These are phyloP conservation scores for Aleiodes testaceus DNA, from an alignment of 2,888 invertebrate species.

Conservation along the genomic window DNA sequence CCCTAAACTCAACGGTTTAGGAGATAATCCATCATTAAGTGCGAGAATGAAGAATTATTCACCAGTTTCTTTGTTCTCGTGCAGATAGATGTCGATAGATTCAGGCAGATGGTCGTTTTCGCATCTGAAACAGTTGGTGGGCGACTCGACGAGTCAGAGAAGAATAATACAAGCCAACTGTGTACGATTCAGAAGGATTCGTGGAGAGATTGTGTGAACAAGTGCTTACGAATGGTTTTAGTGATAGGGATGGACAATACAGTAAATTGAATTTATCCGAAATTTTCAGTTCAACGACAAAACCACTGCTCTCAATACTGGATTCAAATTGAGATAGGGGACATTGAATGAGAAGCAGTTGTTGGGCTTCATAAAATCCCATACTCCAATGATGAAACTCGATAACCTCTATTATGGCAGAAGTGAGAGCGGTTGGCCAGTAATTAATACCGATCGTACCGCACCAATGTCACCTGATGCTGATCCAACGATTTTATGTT, in stretches of 20 bases:
- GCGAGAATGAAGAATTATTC: no score
- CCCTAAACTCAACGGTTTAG: no score
- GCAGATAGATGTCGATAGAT: constrained; percentile 6
- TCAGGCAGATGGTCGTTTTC: background rate
- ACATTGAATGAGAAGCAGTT: constrained; percentile 10
- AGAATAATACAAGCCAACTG: constrained; percentile 20
- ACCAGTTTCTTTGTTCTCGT: background rate
- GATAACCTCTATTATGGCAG: constrained; percentile 47
- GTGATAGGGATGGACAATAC: background rate
- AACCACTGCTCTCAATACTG: constrained; percentile 18
- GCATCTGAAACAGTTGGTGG: background rate
- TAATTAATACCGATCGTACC: constrained; percentile 35
- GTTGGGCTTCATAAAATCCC: constrained; percentile 38
- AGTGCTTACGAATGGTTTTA: background rate
- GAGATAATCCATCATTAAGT: no score
- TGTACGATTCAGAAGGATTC: constrained; percentile 7
- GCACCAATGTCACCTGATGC: constrained; percentile 29
- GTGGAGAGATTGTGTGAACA: background rate
- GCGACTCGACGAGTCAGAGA: constrained; percentile 19
- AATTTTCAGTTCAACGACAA: constrained; percentile 6
- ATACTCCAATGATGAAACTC: constrained; percentile 45
- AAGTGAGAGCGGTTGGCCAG: constrained; percentile 31
- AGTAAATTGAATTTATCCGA: constrained; percentile 30
- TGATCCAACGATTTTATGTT: constrained; percentile 25
- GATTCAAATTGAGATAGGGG: background rate